Evolutionary conservation across 2,113 vertebrate genomes (phyloP).

Genomic region (Ophthalmolycus amberensis): DNA sequence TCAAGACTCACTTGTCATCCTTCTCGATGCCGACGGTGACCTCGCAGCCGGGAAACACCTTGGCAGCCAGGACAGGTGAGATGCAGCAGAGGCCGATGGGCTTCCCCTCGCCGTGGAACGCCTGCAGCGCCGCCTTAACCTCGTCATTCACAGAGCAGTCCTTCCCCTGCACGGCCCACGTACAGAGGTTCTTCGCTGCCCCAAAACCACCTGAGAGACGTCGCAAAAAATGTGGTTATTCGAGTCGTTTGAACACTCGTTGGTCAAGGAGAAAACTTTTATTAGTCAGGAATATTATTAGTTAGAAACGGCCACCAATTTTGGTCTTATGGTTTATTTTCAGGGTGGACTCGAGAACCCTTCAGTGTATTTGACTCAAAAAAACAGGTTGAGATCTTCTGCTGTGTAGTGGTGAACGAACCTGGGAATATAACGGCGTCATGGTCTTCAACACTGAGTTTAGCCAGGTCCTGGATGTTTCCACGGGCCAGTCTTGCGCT

Average conservation of each 20-base stretch:
- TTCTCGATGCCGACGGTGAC: conserved; percentile 84
- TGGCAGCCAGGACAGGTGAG: conserved; percentile 85
- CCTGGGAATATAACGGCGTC: conserved; percentile 87
- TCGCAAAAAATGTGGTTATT: neutral
- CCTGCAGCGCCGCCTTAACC: conserved; percentile 80
- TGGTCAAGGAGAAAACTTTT: neutral
- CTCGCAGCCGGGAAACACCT: conserved; percentile 86
- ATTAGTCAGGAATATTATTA: neutral
- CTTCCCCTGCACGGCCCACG: conserved; percentile 89
- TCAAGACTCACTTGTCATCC: conserved; percentile 74
- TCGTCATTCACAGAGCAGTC: conserved; percentile 82
- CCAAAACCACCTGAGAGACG: conserved; percentile 83
- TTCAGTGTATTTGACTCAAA: neutral
- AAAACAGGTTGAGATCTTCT: neutral
- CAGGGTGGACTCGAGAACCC: neutral
- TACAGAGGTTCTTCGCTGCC: conserved; percentile 87
- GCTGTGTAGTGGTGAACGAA: conserved; percentile 22
- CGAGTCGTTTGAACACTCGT: neutral
- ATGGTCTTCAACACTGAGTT: conserved; percentile 80
- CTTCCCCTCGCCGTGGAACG: conserved; percentile 83
- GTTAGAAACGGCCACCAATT: neutral
- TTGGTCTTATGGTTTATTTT: neutral
- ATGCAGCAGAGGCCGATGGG: conserved; percentile 88
- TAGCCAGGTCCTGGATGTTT: conserved; percentile 84
- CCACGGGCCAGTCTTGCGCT: conserved; percentile 87